These are phyloP conservation scores for Anastatus disparis DNA, from an alignment of 1,140 invertebrate species.

Conservation along the genomic window DNA sequence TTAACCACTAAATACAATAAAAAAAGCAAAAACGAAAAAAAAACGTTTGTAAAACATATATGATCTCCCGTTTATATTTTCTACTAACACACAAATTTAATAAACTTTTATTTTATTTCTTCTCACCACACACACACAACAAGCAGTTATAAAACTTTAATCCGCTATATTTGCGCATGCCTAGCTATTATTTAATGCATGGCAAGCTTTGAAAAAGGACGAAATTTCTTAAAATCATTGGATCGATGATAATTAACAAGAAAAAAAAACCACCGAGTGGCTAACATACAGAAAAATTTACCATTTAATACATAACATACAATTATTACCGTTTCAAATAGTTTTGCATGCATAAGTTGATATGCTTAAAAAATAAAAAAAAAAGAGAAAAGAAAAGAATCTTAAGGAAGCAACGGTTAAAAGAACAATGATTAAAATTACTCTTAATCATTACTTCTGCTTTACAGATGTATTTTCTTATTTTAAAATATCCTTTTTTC, in stretches of 20 bases:
- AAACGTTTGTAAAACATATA: too few relatives aligned
- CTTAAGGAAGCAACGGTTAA: too few relatives aligned
- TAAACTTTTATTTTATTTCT: too few relatives aligned
- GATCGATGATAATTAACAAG: slow-evolving; percentile 30
- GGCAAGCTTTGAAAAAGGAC: too few relatives aligned
- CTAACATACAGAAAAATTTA: too few relatives aligned
- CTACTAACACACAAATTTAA: too few relatives aligned
- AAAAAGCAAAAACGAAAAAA: too few relatives aligned
- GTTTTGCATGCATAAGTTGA: background rate
- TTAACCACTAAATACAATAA: too few relatives aligned
- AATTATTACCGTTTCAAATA: slow-evolving; percentile 10
- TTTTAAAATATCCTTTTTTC: slow-evolving; percentile 2
- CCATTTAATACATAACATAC: background rate
- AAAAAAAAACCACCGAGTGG: background rate
- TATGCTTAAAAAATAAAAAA: background rate
- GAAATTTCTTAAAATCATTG: slow-evolving; percentile 23
- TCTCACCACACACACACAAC: too few relatives aligned
- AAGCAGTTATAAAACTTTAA: background rate
- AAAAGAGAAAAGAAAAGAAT: background rate
- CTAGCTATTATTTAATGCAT: too few relatives aligned
- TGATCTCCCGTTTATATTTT: too few relatives aligned
- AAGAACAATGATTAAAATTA: too few relatives aligned
- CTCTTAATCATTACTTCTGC: slow-evolving; percentile 14
- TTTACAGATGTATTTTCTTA: slow-evolving; percentile 16
- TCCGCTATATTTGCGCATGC: slow-evolving; percentile 1